Evolutionary conservation across 2,113 vertebrate species (phyloP).

Genomic region (Centrocercus urophasianus): DNA sequence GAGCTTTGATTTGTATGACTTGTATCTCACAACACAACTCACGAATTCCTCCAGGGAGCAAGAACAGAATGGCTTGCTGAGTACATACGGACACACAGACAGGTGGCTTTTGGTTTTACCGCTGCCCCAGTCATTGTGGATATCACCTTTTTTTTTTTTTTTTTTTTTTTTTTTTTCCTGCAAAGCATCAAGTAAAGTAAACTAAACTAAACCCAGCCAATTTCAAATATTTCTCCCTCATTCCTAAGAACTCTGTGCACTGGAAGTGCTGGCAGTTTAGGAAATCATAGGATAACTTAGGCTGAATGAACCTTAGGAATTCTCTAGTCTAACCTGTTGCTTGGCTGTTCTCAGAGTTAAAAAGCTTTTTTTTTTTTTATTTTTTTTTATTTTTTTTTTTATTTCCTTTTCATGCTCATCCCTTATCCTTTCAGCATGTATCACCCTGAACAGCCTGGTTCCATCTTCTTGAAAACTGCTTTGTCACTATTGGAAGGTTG

Average conservation of each 20-base stretch:
- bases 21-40: not conserved
- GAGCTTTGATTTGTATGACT: not conserved
- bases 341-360: not conserved
- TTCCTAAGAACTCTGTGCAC: not conserved
- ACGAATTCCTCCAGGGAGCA: not conserved
- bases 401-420: rapidly evolving
- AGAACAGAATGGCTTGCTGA: not conserved
- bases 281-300: not conserved
- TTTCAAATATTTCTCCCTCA: not conserved
- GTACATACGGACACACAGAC: not conserved
- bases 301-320: not conserved
- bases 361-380: not conserved
- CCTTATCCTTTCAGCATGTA: not conserved
- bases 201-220: not conserved
- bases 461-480: not conserved
- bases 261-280: not conserved
- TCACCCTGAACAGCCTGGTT: not conserved
- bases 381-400: not conserved
- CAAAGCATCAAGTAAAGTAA: not conserved
- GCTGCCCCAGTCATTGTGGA: not conserved
- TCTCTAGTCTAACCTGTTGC: not conserved
- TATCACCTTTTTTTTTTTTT: not conserved
- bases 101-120: not conserved
- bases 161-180: not conserved
- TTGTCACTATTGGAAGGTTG: not conserved